Evolutionary conservation across 2,113 vertebrate species (phyloP).

Genomic region (Agapornis roseicollis): DNA sequence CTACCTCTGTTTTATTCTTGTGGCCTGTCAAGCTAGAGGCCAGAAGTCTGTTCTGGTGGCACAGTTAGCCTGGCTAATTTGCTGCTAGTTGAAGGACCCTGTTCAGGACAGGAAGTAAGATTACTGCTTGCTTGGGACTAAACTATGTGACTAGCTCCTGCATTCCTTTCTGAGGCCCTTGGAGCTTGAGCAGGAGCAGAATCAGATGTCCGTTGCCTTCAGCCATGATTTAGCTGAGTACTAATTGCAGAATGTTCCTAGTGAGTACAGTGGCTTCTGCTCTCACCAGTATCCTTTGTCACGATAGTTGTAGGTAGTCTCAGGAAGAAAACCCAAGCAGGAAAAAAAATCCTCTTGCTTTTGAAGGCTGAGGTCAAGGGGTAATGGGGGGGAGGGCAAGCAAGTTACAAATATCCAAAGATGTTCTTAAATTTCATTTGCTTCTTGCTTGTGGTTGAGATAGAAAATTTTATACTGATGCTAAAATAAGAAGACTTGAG

Average conservation of each 20-base stretch:
- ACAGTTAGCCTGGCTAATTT: neutral
- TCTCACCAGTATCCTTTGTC: neutral
- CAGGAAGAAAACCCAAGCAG: no score
- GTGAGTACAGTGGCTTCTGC: neutral
- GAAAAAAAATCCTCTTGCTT: neutral
- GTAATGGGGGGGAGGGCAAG: neutral
- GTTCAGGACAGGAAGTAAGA: neutral
- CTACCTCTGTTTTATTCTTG: accelerated
- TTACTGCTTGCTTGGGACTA: neutral
- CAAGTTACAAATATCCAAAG: neutral
- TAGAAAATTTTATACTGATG: neutral
- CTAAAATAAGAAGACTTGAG: neutral
- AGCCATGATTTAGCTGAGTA: neutral
- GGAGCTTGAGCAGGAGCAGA: neutral
- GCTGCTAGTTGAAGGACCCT: neutral
- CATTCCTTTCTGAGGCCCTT: neutral
- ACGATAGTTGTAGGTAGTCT: neutral
- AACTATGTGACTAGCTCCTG: neutral
- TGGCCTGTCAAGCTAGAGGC: neutral
- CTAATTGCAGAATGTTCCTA: neutral
- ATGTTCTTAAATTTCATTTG: neutral
- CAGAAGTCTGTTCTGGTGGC: neutral
- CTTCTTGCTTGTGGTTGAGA: neutral
- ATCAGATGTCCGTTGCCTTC: neutral
- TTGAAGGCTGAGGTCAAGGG: no score